These are phyloP conservation scores for Manis pentadactyla DNA, from an alignment of 2,797 vertebrate species.

Conservation along the genomic window DNA sequence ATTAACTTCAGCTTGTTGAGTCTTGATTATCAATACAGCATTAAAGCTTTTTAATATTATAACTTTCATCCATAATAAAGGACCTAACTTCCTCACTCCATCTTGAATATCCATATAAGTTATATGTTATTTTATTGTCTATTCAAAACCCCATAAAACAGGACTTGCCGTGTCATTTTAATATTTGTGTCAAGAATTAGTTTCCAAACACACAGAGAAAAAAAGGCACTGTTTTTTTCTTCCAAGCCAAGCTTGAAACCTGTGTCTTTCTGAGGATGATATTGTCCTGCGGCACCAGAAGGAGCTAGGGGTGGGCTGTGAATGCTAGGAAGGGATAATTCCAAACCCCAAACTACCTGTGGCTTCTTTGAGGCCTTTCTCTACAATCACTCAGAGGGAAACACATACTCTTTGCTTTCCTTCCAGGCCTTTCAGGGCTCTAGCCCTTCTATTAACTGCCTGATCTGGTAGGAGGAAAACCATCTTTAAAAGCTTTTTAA, in stretches of 20 bases:
- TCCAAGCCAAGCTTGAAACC: background rate
- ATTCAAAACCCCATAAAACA: constrained; percentile 35
- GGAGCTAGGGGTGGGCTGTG: background rate
- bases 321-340: background rate
- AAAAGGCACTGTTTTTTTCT: background rate
- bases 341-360: constrained; percentile 22
- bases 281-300: background rate
- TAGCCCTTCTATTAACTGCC: constrained; percentile 15
- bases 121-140: constrained; percentile 24
- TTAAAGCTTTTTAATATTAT: background rate
- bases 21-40: background rate
- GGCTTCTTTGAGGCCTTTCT: background rate
- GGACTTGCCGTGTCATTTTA: background rate
- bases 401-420: background rate
- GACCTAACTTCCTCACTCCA: background rate
- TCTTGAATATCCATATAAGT: background rate
- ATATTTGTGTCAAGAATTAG: background rate
- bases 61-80: background rate
- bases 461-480: constrained; percentile 41
- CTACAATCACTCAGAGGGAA: background rate
- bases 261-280: background rate
- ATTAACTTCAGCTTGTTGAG: constrained; percentile 26
- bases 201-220: constrained; percentile 14
- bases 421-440: background rate
- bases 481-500: constrained; percentile 65